Base-by-base conservation (phyloP, 2,888 invertebrate genomes). In the Nomada ruficornis region DNA sequence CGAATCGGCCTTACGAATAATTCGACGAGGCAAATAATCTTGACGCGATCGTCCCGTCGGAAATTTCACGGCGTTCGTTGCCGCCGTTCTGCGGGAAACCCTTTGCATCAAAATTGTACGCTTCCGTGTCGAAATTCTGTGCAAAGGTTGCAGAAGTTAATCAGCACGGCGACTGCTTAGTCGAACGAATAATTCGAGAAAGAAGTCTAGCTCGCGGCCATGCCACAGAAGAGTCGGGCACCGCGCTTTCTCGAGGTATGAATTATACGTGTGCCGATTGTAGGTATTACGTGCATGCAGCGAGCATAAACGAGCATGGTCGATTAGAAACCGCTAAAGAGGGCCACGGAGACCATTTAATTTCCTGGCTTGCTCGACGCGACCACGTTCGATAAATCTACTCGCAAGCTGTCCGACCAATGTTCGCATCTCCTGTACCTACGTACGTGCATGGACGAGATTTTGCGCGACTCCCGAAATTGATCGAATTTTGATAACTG, bases 181-280 rank as follows among this genome's bases (percentile, higher is more conserved):
- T 11, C 36, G 36, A 20, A 54, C 57, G 26, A 64, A 59, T 69
- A 57, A 59, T 54, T 23, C 59, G 55, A 68, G 71, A 71, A 63
- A 69, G 26, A 7, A 26, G 18, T 7, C 62, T 68, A 60, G 68
- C 68, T 67, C 55, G 64, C 62, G 18, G 73, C 71, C 60, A 60
- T 42, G 86, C 83, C 85, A 82, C 87, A 89, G 2, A 47, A 85
- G 89, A 86, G 90, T 91, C 52, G 52, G 9, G 52, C 13, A 15
- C 65, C 88, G 83, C 84, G 89, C 88, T 92, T 85, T 88, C 87
- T 84, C 84, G 84, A 81, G n/a, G 85, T 90, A 90, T 90, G 89
- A 92, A 90, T 91, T 91, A 92, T 87, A 87, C 89, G 88, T 83
- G 83, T 55, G 87, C 87, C 91, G 92, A 92, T 92, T 91, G 92